Percentiles rank a stretch among this genome's conserved stretches.
Evolutionary conservation across 2,113 vertebrate genomes (phyloP).

Genomic region (Prunella himalayana): DNA sequence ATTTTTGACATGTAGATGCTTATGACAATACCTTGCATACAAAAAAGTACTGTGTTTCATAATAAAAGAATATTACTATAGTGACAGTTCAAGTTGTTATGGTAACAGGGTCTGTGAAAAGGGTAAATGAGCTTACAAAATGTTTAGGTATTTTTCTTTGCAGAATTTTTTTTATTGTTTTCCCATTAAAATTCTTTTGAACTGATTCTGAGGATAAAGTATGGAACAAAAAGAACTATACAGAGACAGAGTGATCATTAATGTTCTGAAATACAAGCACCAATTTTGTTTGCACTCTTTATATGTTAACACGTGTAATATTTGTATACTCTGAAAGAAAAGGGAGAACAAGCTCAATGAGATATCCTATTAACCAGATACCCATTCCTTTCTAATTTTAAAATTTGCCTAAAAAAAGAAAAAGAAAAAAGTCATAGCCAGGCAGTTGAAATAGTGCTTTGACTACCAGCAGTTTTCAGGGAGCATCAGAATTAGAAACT

Average conservation of each 20-base stretch:
- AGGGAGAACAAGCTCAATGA: not conserved
- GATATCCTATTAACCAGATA: too few species aligned
- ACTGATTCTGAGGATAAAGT: not conserved
- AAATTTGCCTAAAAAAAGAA: not conserved
- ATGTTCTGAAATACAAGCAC: not conserved
- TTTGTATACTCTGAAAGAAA: not conserved
- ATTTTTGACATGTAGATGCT: not conserved
- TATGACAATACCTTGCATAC: not conserved
- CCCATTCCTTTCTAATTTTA: not conserved
- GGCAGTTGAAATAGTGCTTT: not conserved
- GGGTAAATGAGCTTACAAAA: not conserved
- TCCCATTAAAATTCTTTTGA: not conserved
- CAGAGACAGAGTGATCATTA: not conserved
- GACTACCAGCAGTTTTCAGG: not conserved
- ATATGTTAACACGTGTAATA: not conserved
- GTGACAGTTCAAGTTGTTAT: constrained; percentile 5
- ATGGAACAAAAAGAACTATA: not conserved
- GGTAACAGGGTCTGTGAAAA: constrained; percentile 3
- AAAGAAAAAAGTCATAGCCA: not conserved
- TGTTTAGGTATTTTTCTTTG: not conserved
- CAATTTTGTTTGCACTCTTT: not conserved
- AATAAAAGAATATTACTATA: constrained; percentile 8
- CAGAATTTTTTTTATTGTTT: not conserved
- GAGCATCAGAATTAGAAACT: not conserved
- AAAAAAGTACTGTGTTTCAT: not conserved